Evolutionary conservation across 2,797 vertebrate species (phyloP), one percentile per base, ranked within the genome.

Genomic region (Etheostoma perlongum): DNA sequence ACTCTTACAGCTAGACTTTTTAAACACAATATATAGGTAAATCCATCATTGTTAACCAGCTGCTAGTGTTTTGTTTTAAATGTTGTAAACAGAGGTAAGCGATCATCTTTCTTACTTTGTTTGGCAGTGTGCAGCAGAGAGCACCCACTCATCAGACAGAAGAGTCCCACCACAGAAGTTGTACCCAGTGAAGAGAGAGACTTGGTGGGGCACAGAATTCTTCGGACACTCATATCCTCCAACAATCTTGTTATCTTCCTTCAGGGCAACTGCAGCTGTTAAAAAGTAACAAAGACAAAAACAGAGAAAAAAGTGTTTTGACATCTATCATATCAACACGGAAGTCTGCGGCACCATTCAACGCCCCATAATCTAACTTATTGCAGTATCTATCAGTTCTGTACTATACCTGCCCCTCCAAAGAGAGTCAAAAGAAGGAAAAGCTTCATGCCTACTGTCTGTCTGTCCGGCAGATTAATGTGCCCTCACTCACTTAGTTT

Each of bases 51-150:
- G 16, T 61, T n/a, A 15, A 49, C 6, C 58, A 59, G 57, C 16
- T 27, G 8, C 11, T 46, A 18, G 2, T 51, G 48, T 52, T 67
- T 33, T 14, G 27, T 3, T 52, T 52, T 30, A 2, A 15, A 14
- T 53, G 19, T 30, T 46, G 25, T 54, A 6, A 58, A 52, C 27
- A 21, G 5, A 42, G 4, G n/a, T 54, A 18, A 36, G 14, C 1
- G 1, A 25, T 65, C 3, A 21, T 12, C 4, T 48, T 40, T 60
- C 94, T 93, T 92, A 96, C 93, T 87, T 91, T 67, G 92, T 33
- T 81, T 87, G 94, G 92, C 96, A 96, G 91, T 96, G 96, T 75
- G 95, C 96, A 5, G 95, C 95, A 4, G 96, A 96, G 48, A 96
- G 83, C 36, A 96, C 95, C 96, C 96, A 96, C 74, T 91, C 75